Conservation (phyloP, 2,888 invertebrate genomes). For the Drosophila nigricruria region DNA sequence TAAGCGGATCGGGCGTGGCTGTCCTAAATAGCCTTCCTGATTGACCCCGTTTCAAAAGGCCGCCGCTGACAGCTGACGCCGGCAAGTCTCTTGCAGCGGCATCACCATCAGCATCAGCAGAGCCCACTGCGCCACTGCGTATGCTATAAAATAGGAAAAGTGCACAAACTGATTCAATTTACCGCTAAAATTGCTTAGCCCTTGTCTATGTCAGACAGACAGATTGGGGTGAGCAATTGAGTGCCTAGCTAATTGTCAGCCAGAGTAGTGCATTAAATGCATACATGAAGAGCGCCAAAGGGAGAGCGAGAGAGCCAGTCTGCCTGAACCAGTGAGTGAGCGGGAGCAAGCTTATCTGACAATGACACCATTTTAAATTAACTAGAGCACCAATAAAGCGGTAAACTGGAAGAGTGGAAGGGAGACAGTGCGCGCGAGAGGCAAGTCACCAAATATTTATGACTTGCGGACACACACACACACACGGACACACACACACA, state of each 20-base stretch:
- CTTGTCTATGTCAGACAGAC: background rate
- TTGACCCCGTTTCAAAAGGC: constrained; percentile 50
- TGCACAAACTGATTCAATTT: constrained; percentile 22
- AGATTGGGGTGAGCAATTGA: background rate
- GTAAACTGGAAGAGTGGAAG: background rate
- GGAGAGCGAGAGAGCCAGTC: background rate
- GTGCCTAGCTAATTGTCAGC: constrained; percentile 18
- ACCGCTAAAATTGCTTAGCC: background rate
- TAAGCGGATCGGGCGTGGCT: constrained; percentile 41
- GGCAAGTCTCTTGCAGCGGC: constrained; percentile 27
- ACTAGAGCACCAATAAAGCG: constrained; percentile 58
- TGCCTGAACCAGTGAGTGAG: background rate
- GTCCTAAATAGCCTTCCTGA: constrained; percentile 38
- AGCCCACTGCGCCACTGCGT: constrained; percentile 31
- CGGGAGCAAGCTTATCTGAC: constrained; percentile 50
- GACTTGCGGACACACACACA: constrained; percentile 38
- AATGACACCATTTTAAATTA: constrained; percentile 73
- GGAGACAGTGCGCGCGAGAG: background rate
- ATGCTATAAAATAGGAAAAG: constrained; percentile 35
- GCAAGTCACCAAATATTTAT: constrained; percentile 49
- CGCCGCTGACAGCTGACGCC: constrained; percentile 42
- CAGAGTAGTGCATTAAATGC: constrained; percentile 35
- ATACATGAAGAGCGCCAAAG: background rate
- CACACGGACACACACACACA: constrained; percentile 30
- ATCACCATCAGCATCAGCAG: background rate